Evolutionary conservation across 1,140 invertebrate genomes (phyloP), one percentile per base, ranked within the genome.

Genomic region (Palaemon carinicauda): DNA sequence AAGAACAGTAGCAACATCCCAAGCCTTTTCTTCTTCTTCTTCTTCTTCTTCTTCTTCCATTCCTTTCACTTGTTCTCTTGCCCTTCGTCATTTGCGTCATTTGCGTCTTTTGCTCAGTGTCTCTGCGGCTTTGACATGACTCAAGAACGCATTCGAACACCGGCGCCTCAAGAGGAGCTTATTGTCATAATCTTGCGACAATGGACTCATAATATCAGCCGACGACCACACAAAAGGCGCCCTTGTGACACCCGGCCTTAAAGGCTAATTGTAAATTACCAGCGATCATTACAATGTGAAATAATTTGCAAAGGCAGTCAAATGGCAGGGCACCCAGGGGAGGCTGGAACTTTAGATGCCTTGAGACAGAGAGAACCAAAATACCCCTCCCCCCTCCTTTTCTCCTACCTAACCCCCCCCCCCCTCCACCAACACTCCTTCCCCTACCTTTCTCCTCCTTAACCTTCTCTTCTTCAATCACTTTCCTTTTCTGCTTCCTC

Each of bases 261-360:
- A 56, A 54, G 81, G 31, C 50, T 69, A 82, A 82, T 81, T 81
- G 80, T 69, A 50, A 29, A 65, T 52, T 52, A 14, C 60, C n/a
- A 69, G 41, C 41, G 80, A 81, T 80, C 79, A 80, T 80, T 80
- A 29, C 31, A n/a, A 80, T 82, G 81, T 82, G 81, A 82, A 74
- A 82, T 82, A 74, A 82, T 82, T 82, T 82, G 81, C 71, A 75
- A 79, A 27, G 81, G 81, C 41, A 82, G 81, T 82, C 69, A 56
- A 75, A 71, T 74, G 71, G 52, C 41, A 65, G 60, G 41, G 41
- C 41, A 41, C 50, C 73, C 73, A 50, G 73, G 7, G 33, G 15
- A 27, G 29, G 71, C 17, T 29, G 19, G 19, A 75, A n/a, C 73
- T 69, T 33, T 17, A 51, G 33, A 51, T 15, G 33, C 19, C 19